A percentile compares a stretch with the other conserved stretches of the same genome.
These are phyloP conservation scores for Hemiprocne comata DNA, from an alignment of 2,113 vertebrate species.

Conservation along the genomic window DNA sequence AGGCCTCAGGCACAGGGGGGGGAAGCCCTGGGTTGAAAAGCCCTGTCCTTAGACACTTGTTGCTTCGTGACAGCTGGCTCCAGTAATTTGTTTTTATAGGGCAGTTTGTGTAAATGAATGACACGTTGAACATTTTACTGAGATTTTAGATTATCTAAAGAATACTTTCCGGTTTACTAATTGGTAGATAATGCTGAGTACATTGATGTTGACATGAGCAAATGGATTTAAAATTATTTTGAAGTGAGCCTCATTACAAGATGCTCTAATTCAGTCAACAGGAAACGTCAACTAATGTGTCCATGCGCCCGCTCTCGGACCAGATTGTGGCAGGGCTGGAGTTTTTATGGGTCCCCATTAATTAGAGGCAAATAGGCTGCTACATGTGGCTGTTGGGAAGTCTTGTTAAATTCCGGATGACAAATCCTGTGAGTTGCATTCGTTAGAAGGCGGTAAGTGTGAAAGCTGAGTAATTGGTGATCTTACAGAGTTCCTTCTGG, in stretches of 20 bases:
- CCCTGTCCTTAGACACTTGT: constrained; percentile 62
- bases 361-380: neutral
- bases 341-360: neutral
- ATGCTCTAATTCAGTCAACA: constrained; percentile 76
- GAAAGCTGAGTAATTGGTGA: neutral
- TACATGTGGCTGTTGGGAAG: accelerated
- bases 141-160: constrained; percentile 80
- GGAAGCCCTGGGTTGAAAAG: neutral
- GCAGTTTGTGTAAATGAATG: constrained; percentile 78
- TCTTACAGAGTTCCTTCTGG: neutral
- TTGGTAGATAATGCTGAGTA: constrained; percentile 80
- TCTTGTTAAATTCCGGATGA: accelerated
- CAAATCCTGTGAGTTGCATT: neutral
- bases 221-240: constrained; percentile 80
- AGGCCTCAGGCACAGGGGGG: accelerated
- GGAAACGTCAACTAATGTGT: constrained; percentile 62
- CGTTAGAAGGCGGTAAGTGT: neutral
- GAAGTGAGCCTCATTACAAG: constrained; percentile 78
- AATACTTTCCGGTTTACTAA: constrained; percentile 81
- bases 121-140: constrained; percentile 77
- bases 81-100: constrained; percentile 80
- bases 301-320: neutral
- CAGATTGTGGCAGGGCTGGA: neutral
- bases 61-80: constrained; percentile 77
- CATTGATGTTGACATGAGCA: constrained; percentile 84